Base-by-base conservation (phyloP, 2,888 invertebrate genomes). In the Yponomeuta malinellus region DNA sequence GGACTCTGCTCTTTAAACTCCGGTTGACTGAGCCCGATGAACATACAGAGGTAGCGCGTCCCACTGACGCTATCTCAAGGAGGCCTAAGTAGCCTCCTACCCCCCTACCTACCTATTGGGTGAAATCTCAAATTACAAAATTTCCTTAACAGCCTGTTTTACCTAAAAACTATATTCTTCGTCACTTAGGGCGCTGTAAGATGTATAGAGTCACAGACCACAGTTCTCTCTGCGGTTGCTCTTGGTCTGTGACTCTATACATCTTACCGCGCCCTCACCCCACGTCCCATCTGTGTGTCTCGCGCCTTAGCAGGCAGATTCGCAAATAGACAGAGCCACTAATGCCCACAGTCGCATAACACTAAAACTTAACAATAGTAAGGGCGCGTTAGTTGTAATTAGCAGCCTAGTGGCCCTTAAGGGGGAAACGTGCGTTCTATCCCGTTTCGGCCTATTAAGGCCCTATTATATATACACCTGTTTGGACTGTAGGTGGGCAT, bases 381-480 rank as follows among this genome's bases (percentile, higher is more conserved):
- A 66, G 33, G 66, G 73, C 68, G 66, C 70, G 72, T 70, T 71
- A 71, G 71, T 70, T 73, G 74, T 79, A 79, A 81, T 82, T 79
- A 83, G 77, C 75, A 72, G 75, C 74, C 74, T 73, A 75, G 72
- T 73, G 74, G 77, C 74, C 77, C 78, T 78, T 43, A 43, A 43
- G 43, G 43, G 43, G 43, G 8, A 43, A 43, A 82, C 80, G 78
- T 77, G 78, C 79, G 75, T 78, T 77, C 74, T 75, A 77, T 74
- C 73, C 80, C 79, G 75, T 78, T 77, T 75, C 76, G 77, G 74
- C 73, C 81, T 79, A 80, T 83, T 79, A 82, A 79, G 74, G 77
- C 69, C 72, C 78, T 73, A 79, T 83, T 80, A 80, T 76, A 75
- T 80, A 80, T 76, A 75, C 74, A 75, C 75, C 78, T 23, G 68